Base-by-base conservation (phyloP, 2,888 invertebrate species). In the Lasius platythorax region DNA sequence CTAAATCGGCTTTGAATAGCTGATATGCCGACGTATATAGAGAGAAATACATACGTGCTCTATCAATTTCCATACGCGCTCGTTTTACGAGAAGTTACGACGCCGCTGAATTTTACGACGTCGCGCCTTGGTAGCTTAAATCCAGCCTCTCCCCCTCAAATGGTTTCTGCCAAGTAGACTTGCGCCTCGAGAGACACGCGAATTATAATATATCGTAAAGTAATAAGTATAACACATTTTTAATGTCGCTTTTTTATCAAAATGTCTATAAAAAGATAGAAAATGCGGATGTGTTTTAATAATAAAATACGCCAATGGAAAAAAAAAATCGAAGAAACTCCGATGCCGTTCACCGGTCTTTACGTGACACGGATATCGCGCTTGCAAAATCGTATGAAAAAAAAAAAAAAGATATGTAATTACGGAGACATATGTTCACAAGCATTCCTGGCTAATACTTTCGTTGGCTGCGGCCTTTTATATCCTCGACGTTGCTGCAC, bases 11-110 rank as follows among this genome's bases (percentile, higher is more conserved):
- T 72, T 50, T 61, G 61, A 81, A 73, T 50, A 72, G 61, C 79
- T 43, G 61, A 72, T 33, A 28, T 43, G 58, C 18, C 18, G 58
- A 46, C n/a, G 28, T 50, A 53, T 50, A 18, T n/a, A 53, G 8
- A 53, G 53, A 73, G 73, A 72, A 63, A 73, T 81, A 43, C 73
- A 73, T 81, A 43, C 73, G n/a, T n/a, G 73, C 73, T 53, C n/a
- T 81, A 73, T 81, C 61, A 81, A 81, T 81, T 81, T 81, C 73
- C 73, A 72, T 81, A 61, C 8, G 61, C 46, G 56, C 61, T 68
- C 78, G 70, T 78, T 78, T 79, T n/a, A 46, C 58, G 18, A 46
- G 61, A 61, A 46, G 37, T 61, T 43, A 58, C 58, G 46, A 70
- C 70, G 43, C 53, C 75, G 15, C 11, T 53, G 40, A 70, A 58